These are phyloP conservation scores for Platygyra sinensis DNA, from an alignment of 64 coral and sea anemone species.

Conservation along the genomic window DNA sequence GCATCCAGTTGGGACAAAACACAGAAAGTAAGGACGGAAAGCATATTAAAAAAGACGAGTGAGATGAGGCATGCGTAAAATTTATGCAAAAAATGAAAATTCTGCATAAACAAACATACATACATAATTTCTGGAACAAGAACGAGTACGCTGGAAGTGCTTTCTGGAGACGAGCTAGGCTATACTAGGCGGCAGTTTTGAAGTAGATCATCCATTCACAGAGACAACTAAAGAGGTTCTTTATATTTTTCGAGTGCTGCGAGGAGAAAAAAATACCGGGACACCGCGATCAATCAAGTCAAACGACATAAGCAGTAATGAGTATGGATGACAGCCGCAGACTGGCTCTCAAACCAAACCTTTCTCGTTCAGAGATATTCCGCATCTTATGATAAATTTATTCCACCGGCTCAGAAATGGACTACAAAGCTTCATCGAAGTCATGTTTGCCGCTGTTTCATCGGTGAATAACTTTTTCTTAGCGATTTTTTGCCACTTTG, in stretches of 20 bases:
- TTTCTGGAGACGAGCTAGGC: too few relatives aligned
- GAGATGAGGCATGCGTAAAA: not conserved
- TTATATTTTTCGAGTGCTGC: not conserved
- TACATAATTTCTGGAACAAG: too few relatives aligned
- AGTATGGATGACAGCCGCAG: not conserved
- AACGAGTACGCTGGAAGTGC: too few relatives aligned
- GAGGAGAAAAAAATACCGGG: too few relatives aligned
- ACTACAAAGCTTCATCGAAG: not conserved
- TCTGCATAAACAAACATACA: not conserved
- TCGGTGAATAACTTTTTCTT: not conserved
- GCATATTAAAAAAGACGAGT: not conserved
- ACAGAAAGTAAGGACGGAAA: not conserved
- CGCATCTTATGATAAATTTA: not conserved
- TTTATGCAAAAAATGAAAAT: not conserved
- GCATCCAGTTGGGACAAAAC: too few relatives aligned
- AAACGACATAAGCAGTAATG: not conserved
- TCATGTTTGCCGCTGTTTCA: not conserved
- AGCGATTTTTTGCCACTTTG: not conserved
- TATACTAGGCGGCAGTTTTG: not conserved
- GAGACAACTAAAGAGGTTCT: not conserved
- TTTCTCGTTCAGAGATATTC: constrained; percentile 1
- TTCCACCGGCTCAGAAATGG: not conserved
- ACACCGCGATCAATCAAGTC: not conserved
- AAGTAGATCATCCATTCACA: not conserved
- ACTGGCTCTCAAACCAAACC: not conserved